Conservation (phyloP, 1,140 invertebrate genomes). For the Asbolus verrucosus region DNA sequence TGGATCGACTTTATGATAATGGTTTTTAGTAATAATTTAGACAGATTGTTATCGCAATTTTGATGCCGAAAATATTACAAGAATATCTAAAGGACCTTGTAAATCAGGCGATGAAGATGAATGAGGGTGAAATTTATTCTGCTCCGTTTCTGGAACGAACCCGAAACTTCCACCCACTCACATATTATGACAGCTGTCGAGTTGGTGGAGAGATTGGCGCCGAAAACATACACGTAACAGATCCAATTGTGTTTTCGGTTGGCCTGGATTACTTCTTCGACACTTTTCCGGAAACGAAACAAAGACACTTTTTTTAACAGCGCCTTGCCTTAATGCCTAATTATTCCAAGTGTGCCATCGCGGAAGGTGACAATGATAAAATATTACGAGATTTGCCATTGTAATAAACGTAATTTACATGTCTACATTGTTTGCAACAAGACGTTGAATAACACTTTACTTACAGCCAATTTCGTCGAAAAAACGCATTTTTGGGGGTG, state of each 20-base stretch:
- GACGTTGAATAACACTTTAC: slow-evolving; percentile 57
- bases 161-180: not conserved
- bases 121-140: not conserved
- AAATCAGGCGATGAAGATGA: not conserved
- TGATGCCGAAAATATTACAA: no score
- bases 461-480: slow-evolving; percentile 72
- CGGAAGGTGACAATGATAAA: slow-evolving; percentile 48
- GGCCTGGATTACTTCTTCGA: slow-evolving; percentile 41
- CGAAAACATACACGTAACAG: slow-evolving; percentile 29
- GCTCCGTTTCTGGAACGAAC: not conserved
- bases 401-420: slow-evolving; percentile 20
- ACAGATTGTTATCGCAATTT: not conserved
- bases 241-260: slow-evolving; percentile 45
- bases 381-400: slow-evolving; percentile 37
- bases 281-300: slow-evolving; percentile 50
- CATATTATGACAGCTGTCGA: slow-evolving; percentile 1
- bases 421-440: slow-evolving; percentile 24
- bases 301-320: slow-evolving; percentile 19
- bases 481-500: slow-evolving; percentile 66
- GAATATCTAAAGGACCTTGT: no score
- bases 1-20: no score
- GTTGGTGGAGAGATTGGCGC: slow-evolving; percentile 2
- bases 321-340: slow-evolving; percentile 32
- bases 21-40: no score
- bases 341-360: slow-evolving; percentile 47